Conservation (phyloP, 2,797 vertebrate species). For the Staurois parvus region DNA sequence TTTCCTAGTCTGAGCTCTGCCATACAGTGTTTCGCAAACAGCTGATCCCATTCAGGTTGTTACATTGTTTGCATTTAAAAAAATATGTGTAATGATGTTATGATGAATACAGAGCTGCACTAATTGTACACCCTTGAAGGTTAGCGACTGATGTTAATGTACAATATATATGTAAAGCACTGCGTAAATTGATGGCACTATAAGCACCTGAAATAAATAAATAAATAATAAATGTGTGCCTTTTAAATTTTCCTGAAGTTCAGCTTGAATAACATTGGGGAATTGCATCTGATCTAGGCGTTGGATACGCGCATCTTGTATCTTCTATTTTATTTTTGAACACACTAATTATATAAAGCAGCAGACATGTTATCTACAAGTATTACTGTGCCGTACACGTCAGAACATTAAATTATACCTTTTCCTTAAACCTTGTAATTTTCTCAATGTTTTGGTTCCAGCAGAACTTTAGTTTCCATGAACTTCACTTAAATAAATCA, state of each 20-base stretch:
- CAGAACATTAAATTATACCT: slow-evolving; percentile 55
- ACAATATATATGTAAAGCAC: too few relatives aligned
- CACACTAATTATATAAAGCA: neutral
- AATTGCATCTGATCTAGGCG: neutral
- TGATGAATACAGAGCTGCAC: too few relatives aligned
- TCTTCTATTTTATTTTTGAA: neutral
- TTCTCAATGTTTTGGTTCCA: slow-evolving; percentile 23
- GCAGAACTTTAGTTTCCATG: slow-evolving; percentile 17
- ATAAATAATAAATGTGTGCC: too few relatives aligned
- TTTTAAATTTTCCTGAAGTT: neutral
- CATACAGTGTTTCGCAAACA: too few relatives aligned
- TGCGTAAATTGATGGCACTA: too few relatives aligned
- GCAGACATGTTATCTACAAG: neutral
- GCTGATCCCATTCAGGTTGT: too few relatives aligned
- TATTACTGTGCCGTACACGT: slow-evolving; percentile 20
- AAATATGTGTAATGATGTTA: too few relatives aligned
- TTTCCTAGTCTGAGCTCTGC: too few relatives aligned
- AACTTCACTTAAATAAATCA: slow-evolving; percentile 28
- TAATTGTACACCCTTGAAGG: too few relatives aligned
- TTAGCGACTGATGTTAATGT: too few relatives aligned
- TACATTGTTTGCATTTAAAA: too few relatives aligned
- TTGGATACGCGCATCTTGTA: neutral
- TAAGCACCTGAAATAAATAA: too few relatives aligned
- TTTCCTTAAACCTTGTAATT: slow-evolving; percentile 42
- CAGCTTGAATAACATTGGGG: neutral